phyloP scores from a whole-genome alignment of 2,113 vertebrate species.

The Neotragus pygmaeus region DNA sequence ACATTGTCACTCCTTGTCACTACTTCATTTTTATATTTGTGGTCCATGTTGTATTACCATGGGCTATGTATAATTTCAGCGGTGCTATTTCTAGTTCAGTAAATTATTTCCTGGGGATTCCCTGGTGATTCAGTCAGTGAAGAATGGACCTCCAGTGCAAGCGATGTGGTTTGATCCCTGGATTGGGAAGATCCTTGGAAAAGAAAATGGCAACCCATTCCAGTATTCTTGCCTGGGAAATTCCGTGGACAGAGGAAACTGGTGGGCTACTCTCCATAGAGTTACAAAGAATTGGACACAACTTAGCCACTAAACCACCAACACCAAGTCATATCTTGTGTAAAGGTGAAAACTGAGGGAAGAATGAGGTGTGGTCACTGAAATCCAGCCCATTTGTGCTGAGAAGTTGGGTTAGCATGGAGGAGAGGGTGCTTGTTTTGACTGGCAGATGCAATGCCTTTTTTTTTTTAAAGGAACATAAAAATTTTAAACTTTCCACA shows the following conservation, averaged over 20 bases:
- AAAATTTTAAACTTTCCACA: background rate
- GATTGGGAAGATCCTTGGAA: background rate
- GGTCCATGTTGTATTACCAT: no score
- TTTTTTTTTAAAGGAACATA: background rate
- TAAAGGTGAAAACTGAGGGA: background rate
- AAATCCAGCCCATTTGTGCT: background rate
- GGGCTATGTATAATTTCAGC: background rate
- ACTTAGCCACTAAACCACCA: background rate
- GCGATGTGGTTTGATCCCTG: background rate
- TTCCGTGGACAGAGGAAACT: background rate
- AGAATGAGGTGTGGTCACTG: fast-evolving
- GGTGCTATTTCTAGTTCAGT: background rate
- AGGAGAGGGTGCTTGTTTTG: background rate
- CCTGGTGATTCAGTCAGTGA: background rate
- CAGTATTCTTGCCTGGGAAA: background rate
- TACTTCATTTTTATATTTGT: background rate
- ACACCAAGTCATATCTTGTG: background rate
- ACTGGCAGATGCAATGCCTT: no score
- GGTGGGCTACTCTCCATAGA: background rate
- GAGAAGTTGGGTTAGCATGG: no score
- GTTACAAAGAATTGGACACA: background rate
- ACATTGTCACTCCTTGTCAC: background rate
- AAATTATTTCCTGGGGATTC: background rate
- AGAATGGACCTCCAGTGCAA: background rate
- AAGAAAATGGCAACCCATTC: background rate